Evolutionary conservation across 2,797 vertebrate species (phyloP), one percentile per base, ranked within the genome.

Genomic region (Gymnodraco acuticeps): DNA sequence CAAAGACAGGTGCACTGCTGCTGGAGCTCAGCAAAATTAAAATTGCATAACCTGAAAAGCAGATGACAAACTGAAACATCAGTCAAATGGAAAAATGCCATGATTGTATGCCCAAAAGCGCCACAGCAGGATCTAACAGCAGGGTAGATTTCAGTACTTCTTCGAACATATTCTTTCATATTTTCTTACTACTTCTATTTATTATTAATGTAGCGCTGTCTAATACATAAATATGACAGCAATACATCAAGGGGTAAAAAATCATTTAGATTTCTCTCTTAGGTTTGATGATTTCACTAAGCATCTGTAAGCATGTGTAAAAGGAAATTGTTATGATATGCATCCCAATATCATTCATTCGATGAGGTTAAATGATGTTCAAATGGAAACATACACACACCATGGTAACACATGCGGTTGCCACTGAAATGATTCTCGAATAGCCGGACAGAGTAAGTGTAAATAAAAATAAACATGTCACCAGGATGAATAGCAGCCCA

Each of bases 401-500:
- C 17, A 33, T 56, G 41, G 58, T 56, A 72, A 71, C 55, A 70
- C n/a, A 23, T 62, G 70, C 9, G 41, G 62, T 59, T 73, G 47
- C 56, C 67, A 76, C 65, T 88, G 75, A 73, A 87, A 84, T 83
- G 78, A 83, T 78, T 58, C 77, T 75, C 62, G 77, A 90, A 84
- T 78, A 75, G 74, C 70, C 11, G 53, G 78, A 89, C 81, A 75
- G 84, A 90, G 45, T 23, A 91, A 83, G 77, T 77, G 68, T 86
- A 93, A 91, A 93, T 91, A 92, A 92, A 93, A 93, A 93, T 93
- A 94, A 94, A 93, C 82, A 80, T 85, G 87, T 91, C 91, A 87
- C 69, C 62, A 61, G 93, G 92, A 95, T 90, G 76, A 95, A 95
- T 93, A 72, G 86, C 77, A 53, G 81, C 69, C 76, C 7, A 48